These are phyloP conservation scores for Stenoptilia bipunctidactyla DNA, from an alignment of 2,888 invertebrate species.

Conservation along the genomic window DNA sequence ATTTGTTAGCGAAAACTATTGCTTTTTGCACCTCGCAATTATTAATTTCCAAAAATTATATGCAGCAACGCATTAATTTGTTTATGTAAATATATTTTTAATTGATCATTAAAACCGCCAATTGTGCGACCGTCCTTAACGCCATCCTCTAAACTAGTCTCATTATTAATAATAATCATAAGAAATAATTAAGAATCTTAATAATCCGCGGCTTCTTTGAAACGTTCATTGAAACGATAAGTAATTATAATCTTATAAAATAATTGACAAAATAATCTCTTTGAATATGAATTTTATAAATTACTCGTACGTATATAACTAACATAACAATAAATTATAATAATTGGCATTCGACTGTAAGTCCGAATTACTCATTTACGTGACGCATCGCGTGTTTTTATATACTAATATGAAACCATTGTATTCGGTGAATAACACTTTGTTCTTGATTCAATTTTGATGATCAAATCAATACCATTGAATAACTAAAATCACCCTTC, in stretches of 20 bases:
- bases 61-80: conserved; percentile 34
- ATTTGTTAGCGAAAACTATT: conserved; percentile 21
- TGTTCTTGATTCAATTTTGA: conserved; percentile 45
- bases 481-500: conserved; percentile 35
- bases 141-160: conserved; percentile 72
- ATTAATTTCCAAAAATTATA: conserved; percentile 53
- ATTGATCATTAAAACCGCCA: conserved; percentile 55
- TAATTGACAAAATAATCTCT: conserved; percentile 10
- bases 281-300: too few relatives aligned
- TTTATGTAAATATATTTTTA: conserved; percentile 29
- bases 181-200: conserved; percentile 14
- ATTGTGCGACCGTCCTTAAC: conserved; percentile 65
- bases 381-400: conserved; percentile 50
- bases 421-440: conserved; percentile 52
- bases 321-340: too few relatives aligned
- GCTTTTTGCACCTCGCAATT: conserved; percentile 54
- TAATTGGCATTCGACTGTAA: neutral
- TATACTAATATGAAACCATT: conserved; percentile 52
- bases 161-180: conserved; percentile 38
- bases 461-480: conserved; percentile 39
- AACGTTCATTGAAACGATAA: conserved; percentile 5
- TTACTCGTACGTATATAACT: too few relatives aligned
- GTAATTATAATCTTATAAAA: conserved; percentile 4
- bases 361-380: conserved; percentile 18
- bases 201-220: conserved; percentile 2